Evolutionary conservation across 92 coral and sea anemone species (phyloP), one percentile per base, ranked within the genome.

Genomic region (Zoanthus solanderi): DNA sequence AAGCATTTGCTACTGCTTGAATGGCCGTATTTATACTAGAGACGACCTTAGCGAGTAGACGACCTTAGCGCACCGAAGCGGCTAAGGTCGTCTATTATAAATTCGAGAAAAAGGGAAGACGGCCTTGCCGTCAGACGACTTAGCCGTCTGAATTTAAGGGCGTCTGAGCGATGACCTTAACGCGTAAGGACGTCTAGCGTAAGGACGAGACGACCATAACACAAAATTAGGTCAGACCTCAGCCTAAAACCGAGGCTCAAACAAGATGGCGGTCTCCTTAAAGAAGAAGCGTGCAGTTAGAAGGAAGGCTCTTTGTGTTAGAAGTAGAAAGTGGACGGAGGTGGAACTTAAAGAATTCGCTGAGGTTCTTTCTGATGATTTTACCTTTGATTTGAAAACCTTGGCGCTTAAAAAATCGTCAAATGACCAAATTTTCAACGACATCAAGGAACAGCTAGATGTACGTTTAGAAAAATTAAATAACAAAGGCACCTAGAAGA

Each of bases 401-500:
- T 56, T 78, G 65, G 84, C 84, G 0, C 84, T 78, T 50, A 78
- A 78, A 78, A 78, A 78, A 0, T 78, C 71, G 69, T 54, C 84
- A 78, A 57, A 57, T 57, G 65, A 57, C 72, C 67, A 78, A 80
- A 30, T 80, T 61, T 80, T 80, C 85, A 52, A 78, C 32, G 31
- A 78, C 71, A 78, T 80, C 46, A 80, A 80, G 31, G 85, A 80
- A 30, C 53, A 80, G 47, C 85, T 80, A 44, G 85, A 56, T 37
- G 73, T 13, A 5, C 74, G 84, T 18, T 78, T 78, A 53, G 13
- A 52, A 78, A 78, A 50, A 78, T n/a, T 54, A 45, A 37, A 78
- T n/a, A 54, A 78, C 68, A 54, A 29, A 78, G 84, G 84, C 73
- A 78, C 84, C 72, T 53, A 78, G 84, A 78, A 78, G 71, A 78